A percentile compares a stretch with the other conserved stretches of the same genome.
These are phyloP conservation scores for Odontamblyopus rebecca DNA, from an alignment of 2,797 vertebrate species.

Conservation along the genomic window DNA sequence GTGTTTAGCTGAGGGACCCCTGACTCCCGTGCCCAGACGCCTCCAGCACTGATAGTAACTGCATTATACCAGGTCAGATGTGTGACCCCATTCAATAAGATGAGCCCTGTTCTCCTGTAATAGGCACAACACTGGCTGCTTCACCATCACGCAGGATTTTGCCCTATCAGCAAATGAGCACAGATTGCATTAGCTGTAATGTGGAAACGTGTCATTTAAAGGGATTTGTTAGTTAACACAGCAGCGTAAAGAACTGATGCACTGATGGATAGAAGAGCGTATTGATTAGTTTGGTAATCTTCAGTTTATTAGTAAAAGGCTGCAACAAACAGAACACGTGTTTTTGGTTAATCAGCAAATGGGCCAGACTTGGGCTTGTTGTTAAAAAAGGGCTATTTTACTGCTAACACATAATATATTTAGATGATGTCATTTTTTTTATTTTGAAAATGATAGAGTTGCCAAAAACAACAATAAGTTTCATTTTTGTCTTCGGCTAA, in stretches of 20 bases:
- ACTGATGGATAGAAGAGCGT: conserved; percentile 15
- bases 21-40: conserved; percentile 16
- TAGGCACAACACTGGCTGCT: conserved; percentile 37
- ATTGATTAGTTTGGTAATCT: conserved; percentile 31
- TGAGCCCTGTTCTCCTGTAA: conserved; percentile 51
- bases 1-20: conserved; percentile 11
- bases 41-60: conserved; percentile 53
- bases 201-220: conserved; percentile 19
- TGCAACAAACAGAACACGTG: conserved; percentile 18
- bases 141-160: conserved; percentile 8
- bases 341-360: not conserved
- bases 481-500: too few species aligned
- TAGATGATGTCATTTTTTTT: too few species aligned
- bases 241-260: not conserved
- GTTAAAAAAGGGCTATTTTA: too few species aligned
- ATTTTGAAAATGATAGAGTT: too few species aligned
- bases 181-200: conserved; percentile 25
- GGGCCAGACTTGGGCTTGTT: too few species aligned
- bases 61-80: conserved; percentile 53
- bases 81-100: conserved; percentile 53
- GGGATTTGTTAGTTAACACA: conserved; percentile 10
- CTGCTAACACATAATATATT: too few species aligned
- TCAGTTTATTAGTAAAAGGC: conserved; percentile 34
- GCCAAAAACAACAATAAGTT: too few species aligned
- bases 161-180: conserved; percentile 17